A percentile compares a stretch with the other conserved stretches of the same genome.
Conservation (phyloP, 2,888 invertebrate genomes). For the Habrosyne pyritoides region DNA sequence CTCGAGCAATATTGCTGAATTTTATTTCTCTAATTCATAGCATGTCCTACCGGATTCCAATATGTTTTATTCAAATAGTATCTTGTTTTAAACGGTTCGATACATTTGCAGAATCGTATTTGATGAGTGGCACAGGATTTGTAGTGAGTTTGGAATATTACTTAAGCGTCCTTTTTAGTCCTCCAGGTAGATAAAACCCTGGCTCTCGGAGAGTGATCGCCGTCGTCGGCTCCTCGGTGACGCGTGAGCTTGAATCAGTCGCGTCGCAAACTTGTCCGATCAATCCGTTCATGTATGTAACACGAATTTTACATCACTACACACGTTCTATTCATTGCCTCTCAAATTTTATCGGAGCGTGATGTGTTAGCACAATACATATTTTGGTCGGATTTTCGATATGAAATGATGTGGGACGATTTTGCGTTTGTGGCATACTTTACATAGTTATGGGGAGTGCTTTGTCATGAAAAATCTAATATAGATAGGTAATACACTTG, state of each 20-base stretch:
- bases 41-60: too few relatives aligned
- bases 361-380: conserved; percentile 15
- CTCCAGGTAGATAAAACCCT: conserved; percentile 7
- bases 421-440: background rate
- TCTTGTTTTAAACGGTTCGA: too few relatives aligned
- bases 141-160: too few relatives aligned
- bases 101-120: too few relatives aligned
- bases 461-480: background rate
- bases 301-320: conserved; percentile 21
- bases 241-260: conserved; percentile 26
- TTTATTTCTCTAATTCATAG: too few relatives aligned
- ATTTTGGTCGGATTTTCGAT: background rate
- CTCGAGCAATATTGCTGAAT: too few relatives aligned
- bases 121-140: too few relatives aligned
- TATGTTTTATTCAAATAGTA: too few relatives aligned
- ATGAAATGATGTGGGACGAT: background rate
- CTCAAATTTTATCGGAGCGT: conserved; percentile 22
- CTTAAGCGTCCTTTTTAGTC: background rate
- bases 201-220: conserved; percentile 17
- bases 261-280: conserved; percentile 20
- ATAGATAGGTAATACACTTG: background rate
- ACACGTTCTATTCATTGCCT: conserved; percentile 21
- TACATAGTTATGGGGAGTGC: background rate
- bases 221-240: conserved; percentile 16
- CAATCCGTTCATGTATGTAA: conserved; percentile 26